A percentile compares a stretch with the other conserved stretches of the same genome.
Evolutionary conservation across 2,797 vertebrate species (phyloP).

Genomic region (Sebastes oblongus): DNA sequence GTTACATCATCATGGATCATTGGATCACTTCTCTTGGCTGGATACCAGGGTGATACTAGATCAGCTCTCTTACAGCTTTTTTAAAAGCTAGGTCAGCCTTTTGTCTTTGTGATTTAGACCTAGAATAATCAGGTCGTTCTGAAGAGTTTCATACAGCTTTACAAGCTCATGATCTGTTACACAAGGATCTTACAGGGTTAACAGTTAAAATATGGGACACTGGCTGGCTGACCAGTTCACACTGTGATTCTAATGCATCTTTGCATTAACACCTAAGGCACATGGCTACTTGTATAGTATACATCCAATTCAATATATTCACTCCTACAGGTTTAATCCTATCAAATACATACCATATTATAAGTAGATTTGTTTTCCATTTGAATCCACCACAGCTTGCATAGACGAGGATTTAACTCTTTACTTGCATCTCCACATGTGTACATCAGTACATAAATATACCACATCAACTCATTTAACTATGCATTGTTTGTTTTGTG

Average conservation of each 20-base stretch:
- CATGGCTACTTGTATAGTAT: neutral
- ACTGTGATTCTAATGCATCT: neutral
- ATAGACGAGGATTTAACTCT: neutral
- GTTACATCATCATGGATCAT: conserved; percentile 27
- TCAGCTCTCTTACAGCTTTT: neutral
- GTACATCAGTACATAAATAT: neutral
- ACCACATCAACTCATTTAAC: neutral
- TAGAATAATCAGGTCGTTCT: neutral
- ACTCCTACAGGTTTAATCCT: neutral
- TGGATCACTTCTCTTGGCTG: conserved; percentile 6
- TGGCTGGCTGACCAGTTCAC: neutral
- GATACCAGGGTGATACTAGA: neutral
- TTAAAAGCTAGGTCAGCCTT: conserved; percentile 54
- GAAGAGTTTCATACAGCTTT: neutral
- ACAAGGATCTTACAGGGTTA: neutral
- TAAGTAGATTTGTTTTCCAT: neutral
- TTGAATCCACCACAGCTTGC: neutral
- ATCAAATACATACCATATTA: neutral
- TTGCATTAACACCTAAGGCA: neutral
- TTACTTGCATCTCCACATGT: neutral
- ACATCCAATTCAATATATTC: neutral
- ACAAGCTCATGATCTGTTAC: neutral
- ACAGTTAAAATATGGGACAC: neutral
- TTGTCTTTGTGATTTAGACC: neutral
- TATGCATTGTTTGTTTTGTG: too few species aligned